Percentiles rank a stretch among this genome's conserved stretches.
Conservation (phyloP, 2,888 invertebrate genomes). For the Tigriopus californicus region DNA sequence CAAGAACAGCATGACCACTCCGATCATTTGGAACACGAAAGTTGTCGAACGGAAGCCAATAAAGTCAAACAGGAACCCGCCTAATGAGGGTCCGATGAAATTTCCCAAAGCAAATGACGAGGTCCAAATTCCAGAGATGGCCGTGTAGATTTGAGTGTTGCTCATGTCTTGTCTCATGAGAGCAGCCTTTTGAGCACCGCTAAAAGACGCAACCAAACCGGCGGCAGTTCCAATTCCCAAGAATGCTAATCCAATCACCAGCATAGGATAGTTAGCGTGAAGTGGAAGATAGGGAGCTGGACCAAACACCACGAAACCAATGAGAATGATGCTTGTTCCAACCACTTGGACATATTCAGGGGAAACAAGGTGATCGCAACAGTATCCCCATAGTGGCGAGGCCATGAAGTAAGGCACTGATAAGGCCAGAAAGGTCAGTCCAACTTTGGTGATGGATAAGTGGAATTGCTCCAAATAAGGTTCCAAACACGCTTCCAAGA, state of each 20-base stretch:
- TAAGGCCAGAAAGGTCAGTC: conserved; percentile 4
- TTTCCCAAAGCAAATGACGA: conserved; percentile 11
- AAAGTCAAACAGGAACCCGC: background rate
- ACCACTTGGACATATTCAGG: background rate
- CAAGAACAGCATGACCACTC: background rate
- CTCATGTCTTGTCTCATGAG: background rate
- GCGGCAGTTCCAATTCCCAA: conserved; percentile 9
- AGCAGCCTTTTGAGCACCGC: conserved; percentile 3
- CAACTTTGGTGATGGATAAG: background rate
- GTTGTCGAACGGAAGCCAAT: background rate
- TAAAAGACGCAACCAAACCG: background rate
- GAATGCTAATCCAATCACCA: background rate
- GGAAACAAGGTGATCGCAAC: background rate
- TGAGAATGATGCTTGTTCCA: background rate
- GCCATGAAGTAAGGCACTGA: conserved; percentile 6
- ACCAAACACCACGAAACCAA: background rate
- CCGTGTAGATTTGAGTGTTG: background rate
- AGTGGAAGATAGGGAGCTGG: background rate
- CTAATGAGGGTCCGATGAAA: conserved; percentile 6
- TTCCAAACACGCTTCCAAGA: conserved; percentile 6
- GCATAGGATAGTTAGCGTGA: background rate
- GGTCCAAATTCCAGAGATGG: conserved; percentile 7
- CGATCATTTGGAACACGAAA: background rate
- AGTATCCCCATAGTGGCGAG: conserved; percentile 1
- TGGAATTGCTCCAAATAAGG: background rate